These are phyloP conservation scores for Masticophis lateralis DNA, from an alignment of 2,797 vertebrate genomes.

Conservation along the genomic window DNA sequence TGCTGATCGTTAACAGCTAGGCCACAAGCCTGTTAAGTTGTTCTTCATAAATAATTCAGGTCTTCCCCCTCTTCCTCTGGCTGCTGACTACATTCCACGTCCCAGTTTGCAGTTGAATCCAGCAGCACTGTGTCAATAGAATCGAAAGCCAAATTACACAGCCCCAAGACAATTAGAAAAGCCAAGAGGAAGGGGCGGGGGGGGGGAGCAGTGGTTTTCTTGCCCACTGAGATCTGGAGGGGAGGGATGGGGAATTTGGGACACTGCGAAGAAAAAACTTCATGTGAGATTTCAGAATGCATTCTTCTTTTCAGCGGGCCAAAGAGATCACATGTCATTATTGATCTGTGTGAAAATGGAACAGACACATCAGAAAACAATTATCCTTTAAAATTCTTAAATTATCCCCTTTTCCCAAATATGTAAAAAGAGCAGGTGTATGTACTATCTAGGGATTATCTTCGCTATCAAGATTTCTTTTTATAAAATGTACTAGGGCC, in stretches of 20 bases:
- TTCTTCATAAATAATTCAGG: slow-evolving; percentile 35
- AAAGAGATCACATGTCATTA: background rate
- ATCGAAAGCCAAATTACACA: slow-evolving; percentile 28
- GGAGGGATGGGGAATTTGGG: background rate
- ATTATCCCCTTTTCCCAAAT: background rate
- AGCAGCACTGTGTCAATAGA: slow-evolving; percentile 25
- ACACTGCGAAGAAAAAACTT: background rate
- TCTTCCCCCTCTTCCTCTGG: background rate
- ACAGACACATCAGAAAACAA: background rate
- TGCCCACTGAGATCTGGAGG: background rate
- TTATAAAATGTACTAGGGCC: background rate
- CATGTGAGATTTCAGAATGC: background rate
- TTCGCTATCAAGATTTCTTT: background rate
- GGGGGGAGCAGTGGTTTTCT: background rate
- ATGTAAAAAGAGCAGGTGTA: background rate
- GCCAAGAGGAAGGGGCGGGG: background rate
- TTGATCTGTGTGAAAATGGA: background rate
- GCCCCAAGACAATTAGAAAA: slow-evolving; percentile 10
- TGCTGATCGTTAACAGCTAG: slow-evolving; percentile 27
- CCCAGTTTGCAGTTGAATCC: slow-evolving; percentile 23
- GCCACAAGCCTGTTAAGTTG: slow-evolving; percentile 23
- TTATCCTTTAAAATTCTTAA: background rate
- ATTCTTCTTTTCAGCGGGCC: background rate
- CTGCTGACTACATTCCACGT: slow-evolving; percentile 18
- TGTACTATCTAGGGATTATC: background rate